phyloP scores from a whole-genome alignment of 1,140 invertebrate species.

The Drosophila setifemur region DNA sequence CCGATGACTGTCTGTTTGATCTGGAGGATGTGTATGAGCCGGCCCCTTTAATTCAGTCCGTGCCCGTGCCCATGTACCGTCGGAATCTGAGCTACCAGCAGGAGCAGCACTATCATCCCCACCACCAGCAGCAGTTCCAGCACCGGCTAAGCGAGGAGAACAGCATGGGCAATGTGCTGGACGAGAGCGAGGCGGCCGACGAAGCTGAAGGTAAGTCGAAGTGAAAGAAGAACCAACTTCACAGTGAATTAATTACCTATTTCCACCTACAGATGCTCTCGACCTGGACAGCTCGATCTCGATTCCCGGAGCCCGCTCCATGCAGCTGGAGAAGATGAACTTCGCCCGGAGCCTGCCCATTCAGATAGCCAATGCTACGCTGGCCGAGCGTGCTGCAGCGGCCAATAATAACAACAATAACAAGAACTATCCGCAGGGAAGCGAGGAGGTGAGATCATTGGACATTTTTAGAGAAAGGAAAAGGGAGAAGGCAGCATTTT shows the following conservation, averaged over 20 bases:
- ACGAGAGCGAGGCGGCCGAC: slow-evolving; percentile 62
- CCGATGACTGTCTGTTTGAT: slow-evolving; percentile 76
- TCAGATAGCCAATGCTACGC: slow-evolving; percentile 69
- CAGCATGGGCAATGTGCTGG: slow-evolving; percentile 63
- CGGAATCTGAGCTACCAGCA: slow-evolving; percentile 19
- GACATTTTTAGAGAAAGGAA: too few species aligned
- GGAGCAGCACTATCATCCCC: slow-evolving; percentile 5
- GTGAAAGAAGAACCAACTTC: too few species aligned
- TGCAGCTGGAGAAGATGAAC: slow-evolving; percentile 46
- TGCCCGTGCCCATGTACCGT: slow-evolving; percentile 8
- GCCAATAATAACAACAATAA: slow-evolving; percentile 40
- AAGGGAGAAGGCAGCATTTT: slow-evolving; percentile 61
- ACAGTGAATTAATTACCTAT: neutral
- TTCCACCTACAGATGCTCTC: slow-evolving; percentile 55
- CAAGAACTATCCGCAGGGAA: slow-evolving; percentile 42
- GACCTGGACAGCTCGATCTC: slow-evolving; percentile 71
- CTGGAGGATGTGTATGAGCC: slow-evolving; percentile 71
- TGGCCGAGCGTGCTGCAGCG: slow-evolving; percentile 44
- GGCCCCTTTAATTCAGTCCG: slow-evolving; percentile 3
- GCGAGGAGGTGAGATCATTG: slow-evolving; percentile 65
- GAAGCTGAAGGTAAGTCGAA: slow-evolving; percentile 74
- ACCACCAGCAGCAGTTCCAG: slow-evolving; percentile 39
- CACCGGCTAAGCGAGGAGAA: slow-evolving; percentile 44
- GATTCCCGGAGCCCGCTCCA: slow-evolving; percentile 48
- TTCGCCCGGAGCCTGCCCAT: slow-evolving; percentile 77